These are phyloP conservation scores for Natator depressus DNA, from an alignment of 2,113 vertebrate genomes.

Conservation along the genomic window DNA sequence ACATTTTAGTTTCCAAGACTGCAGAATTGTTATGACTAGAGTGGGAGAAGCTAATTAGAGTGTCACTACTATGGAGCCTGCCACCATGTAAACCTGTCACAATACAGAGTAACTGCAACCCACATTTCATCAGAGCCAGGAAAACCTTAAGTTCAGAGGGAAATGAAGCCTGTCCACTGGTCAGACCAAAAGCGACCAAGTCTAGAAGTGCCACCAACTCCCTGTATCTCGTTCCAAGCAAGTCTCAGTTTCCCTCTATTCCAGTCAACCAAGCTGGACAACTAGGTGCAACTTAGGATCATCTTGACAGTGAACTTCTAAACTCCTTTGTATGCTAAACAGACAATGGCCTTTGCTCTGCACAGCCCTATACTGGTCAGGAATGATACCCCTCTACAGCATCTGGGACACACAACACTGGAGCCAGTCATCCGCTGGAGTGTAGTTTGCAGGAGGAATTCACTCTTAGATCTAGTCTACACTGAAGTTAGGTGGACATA, in stretches of 20 bases:
- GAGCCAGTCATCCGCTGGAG: neutral
- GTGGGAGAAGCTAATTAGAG: neutral
- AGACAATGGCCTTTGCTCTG: neutral
- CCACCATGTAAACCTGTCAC: neutral
- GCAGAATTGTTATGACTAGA: neutral
- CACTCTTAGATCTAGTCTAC: too few species aligned
- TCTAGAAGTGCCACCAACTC: neutral
- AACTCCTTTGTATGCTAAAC: too few species aligned
- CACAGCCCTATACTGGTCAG: neutral
- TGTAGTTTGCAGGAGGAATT: neutral
- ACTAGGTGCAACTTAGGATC: neutral
- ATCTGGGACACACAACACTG: neutral
- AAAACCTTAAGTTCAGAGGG: neutral
- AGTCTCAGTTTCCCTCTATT: neutral
- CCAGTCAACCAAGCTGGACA: neutral
- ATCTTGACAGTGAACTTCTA: neutral
- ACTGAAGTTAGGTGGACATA: too few species aligned
- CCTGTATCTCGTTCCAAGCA: neutral
- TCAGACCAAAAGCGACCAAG: neutral
- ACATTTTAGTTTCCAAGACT: neutral
- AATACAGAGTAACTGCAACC: neutral
- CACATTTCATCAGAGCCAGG: neutral
- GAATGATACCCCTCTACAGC: neutral
- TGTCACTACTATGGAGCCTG: neutral
- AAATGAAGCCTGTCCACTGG: neutral